Evolutionary conservation across 2,888 invertebrate species (phyloP), one percentile per base, ranked within the genome.

Genomic region (Ochropleura leucogaster): DNA sequence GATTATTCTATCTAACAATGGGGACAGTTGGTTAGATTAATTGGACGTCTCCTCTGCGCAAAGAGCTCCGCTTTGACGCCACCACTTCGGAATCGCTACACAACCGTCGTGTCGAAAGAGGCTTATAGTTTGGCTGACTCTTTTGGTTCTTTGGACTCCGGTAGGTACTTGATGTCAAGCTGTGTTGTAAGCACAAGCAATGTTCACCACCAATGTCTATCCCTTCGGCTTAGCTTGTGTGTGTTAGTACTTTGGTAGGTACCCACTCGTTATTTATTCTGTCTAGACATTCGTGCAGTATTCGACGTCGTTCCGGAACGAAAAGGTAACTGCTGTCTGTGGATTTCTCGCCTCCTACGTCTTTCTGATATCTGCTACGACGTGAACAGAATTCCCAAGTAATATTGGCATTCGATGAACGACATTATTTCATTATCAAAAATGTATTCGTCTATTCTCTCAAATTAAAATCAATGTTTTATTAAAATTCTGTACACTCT

Each of bases 201-300:
- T 94, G 91, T 93, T 93, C 85, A 89, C 89, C 90, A 90, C 87
- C 88, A 86, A 89, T 89, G 86, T 84, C 88, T 89, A 84, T 87
- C 86, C 90, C 89, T 90, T 90, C 92, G 89, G 94, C 95, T 95
- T 95, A 92, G 95, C 95, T 95, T 95, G 86, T 94, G 92, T 94
- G 91, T 93, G 79, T 89, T 89, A 90, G 89, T 87, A 89, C 87
- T 84, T 84, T 90, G 90, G 90, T 86, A 87, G 86, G 85, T 88
- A 86, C 84, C 85, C 85, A 84, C 84, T 88, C 88, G 87, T 89
- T 90, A 88, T 89, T 85, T 87, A 83, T 85, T 88, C 87, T 92
- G 89, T 91, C 87, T 91, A 91, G 88, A 88, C 80, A 88, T 83
- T 84, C 85, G 90, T 83, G 74, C 79, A 81, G 77, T 69, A 67